Evolutionary conservation across 2,113 vertebrate species (phyloP).

Genomic region (Zapornia atra): DNA sequence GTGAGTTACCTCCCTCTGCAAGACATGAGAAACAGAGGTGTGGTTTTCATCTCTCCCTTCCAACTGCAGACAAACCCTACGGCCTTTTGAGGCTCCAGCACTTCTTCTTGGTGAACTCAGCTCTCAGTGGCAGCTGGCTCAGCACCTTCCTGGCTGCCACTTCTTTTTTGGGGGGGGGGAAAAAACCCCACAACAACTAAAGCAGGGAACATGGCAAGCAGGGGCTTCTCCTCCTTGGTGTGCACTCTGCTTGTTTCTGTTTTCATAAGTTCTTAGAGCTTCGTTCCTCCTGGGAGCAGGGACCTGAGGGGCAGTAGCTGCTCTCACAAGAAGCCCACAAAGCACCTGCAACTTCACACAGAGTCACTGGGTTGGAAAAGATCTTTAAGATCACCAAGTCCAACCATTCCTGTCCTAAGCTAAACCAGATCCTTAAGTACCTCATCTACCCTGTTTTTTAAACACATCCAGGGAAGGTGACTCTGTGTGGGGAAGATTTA

Average conservation of each 20-base stretch:
- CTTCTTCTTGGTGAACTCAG: not conserved
- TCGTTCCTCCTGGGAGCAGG: rapidly evolving
- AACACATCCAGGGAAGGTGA: too few species aligned
- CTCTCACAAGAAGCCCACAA: rapidly evolving
- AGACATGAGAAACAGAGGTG: not conserved
- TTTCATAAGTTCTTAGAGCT: not conserved
- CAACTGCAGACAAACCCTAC: not conserved
- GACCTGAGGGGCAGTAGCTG: not conserved
- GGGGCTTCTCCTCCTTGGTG: not conserved
- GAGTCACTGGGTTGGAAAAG: too few species aligned
- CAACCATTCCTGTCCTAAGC: too few species aligned
- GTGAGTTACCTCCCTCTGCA: not conserved
- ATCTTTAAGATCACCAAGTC: too few species aligned
- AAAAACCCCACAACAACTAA: rapidly evolving
- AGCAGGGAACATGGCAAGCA: rapidly evolving
- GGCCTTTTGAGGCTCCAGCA: not conserved
- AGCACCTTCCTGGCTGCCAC: not conserved
- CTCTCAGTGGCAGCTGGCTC: not conserved
- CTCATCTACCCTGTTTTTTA: too few species aligned
- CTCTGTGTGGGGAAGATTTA: rapidly evolving
- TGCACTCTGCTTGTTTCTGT: rapidly evolving
- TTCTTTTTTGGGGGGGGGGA: not conserved
- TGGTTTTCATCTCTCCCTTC: not conserved
- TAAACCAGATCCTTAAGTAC: too few species aligned
- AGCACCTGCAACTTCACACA: not conserved